Evolutionary conservation across 2,113 vertebrate genomes (phyloP), one percentile per base, ranked within the genome.

Genomic region (Microcebus tavaratra): DNA sequence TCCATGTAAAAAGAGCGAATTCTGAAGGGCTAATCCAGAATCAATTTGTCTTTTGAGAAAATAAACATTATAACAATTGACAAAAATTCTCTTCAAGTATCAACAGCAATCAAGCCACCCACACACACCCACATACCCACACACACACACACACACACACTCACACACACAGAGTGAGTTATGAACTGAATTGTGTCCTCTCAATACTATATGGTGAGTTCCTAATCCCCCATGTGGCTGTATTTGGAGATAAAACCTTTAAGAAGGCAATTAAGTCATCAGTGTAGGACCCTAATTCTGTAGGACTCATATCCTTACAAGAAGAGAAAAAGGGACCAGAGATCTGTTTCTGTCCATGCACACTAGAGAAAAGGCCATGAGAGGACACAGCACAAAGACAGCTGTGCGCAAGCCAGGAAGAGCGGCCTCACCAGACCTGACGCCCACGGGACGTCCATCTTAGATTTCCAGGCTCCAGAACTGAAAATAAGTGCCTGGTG

Each of bases 31-130:
- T 90, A 82, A 90, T 91, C 63, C 75, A 92, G 88, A 90, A 92
- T 76, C 76, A 68, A 70, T 65, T 94, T 95, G 27, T 45, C 39
- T 94, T 96, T 85, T 65, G 57, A 92, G 84, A 89, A 90, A 95
- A 92, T 70, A 67, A 92, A 68, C 50, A 72, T 90, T 87, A 18
- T 39, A 78, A 53, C 18, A 91, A 76, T 45, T 90, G 53, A 93
- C 27, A 76, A 70, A 91, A 79, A 65, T 86, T 79, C 65, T 93
- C 36, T 29, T 82, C 42, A 81, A 57, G 91, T 63, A 73, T 29
- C 18, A 81, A 84, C 21, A 83, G 20, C n/a, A 88, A 45, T 23
- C 79, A 89, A 36, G 53, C 20, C 23, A 42, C 1, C 50, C 34
- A 81, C 31, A 63, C 50, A 39, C 3, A 34, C 14, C 8, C 45